Evolutionary conservation across 2,888 invertebrate genomes (phyloP).

Genomic region (Sylvicola cinctus): DNA sequence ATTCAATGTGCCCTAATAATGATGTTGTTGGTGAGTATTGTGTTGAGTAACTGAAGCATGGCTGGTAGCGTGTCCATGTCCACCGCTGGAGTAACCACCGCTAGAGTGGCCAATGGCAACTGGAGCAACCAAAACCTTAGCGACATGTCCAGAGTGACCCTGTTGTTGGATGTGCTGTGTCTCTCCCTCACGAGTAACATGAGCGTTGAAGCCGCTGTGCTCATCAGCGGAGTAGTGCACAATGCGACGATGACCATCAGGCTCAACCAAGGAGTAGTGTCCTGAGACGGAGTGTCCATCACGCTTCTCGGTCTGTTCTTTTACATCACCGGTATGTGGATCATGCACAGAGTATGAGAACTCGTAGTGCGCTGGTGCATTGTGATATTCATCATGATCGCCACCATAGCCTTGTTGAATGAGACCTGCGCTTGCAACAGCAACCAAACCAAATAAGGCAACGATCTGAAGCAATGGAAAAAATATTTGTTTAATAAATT

Average conservation of each 20-base stretch:
- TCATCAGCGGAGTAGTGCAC: constrained; percentile 24
- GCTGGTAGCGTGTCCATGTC: too few species aligned
- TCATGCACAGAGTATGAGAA: constrained; percentile 24
- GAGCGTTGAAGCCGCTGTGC: constrained; percentile 21
- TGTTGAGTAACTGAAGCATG: too few species aligned
- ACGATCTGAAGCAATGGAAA: too few species aligned
- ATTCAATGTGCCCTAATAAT: too few species aligned
- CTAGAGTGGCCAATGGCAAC: background rate
- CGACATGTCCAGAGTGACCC: constrained; percentile 3
- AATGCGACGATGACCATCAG: constrained; percentile 22
- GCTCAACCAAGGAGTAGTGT: constrained; percentile 22
- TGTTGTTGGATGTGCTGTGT: constrained; percentile 11
- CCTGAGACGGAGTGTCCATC: constrained; percentile 23
- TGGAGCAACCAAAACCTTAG: constrained; percentile 4
- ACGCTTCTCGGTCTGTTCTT: constrained; percentile 24
- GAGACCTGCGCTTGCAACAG: background rate
- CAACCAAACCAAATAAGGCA: background rate
- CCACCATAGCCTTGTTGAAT: background rate
- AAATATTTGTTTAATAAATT: too few species aligned
- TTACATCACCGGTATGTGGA: constrained; percentile 22
- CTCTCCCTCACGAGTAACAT: constrained; percentile 17
- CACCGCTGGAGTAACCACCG: background rate
- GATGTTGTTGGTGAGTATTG: too few species aligned
- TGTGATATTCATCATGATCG: background rate
- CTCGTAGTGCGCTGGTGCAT: constrained; percentile 20